A percentile compares a stretch with the other conserved stretches of the same genome.
These are phyloP conservation scores for Bradypodion pumilum DNA, from an alignment of 2,797 vertebrate species.

Conservation along the genomic window DNA sequence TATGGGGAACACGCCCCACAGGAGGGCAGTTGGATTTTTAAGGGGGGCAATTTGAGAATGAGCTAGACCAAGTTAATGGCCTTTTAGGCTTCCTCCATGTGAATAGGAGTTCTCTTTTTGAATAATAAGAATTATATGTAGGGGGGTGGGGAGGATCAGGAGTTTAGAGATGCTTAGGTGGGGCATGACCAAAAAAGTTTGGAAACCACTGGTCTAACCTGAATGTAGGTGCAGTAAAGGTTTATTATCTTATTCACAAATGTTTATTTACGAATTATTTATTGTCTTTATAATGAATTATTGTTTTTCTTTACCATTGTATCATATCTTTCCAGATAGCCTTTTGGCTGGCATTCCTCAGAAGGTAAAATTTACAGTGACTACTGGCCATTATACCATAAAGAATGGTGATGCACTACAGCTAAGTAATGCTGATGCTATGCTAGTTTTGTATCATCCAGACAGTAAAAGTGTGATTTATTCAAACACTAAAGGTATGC, in stretches of 20 bases:
- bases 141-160: too few relatives aligned
- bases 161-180: too few relatives aligned
- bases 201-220: too few relatives aligned
- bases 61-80: too few relatives aligned
- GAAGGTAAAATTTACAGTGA: slow-evolving; percentile 91
- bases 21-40: too few relatives aligned
- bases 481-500: slow-evolving; percentile 83
- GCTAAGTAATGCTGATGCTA: slow-evolving; percentile 89
- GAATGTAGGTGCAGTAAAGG: rapidly evolving
- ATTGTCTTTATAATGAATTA: not conserved
- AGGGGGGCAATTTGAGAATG: too few relatives aligned
- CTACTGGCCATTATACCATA: slow-evolving; percentile 91
- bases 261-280: not conserved
- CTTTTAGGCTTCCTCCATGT: too few relatives aligned
- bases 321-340: slow-evolving; percentile 79
- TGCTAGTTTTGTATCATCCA: slow-evolving; percentile 85
- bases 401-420: slow-evolving; percentile 93
- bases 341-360: slow-evolving; percentile 96
- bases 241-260: not conserved
- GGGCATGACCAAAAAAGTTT: too few relatives aligned
- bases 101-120: too few relatives aligned
- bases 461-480: slow-evolving; percentile 84
- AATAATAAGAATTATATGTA: too few relatives aligned
- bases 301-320: not conserved
- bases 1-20: too few relatives aligned